Base-by-base conservation (phyloP, 2,888 invertebrate genomes). In the Cecidostiba fungosa region DNA sequence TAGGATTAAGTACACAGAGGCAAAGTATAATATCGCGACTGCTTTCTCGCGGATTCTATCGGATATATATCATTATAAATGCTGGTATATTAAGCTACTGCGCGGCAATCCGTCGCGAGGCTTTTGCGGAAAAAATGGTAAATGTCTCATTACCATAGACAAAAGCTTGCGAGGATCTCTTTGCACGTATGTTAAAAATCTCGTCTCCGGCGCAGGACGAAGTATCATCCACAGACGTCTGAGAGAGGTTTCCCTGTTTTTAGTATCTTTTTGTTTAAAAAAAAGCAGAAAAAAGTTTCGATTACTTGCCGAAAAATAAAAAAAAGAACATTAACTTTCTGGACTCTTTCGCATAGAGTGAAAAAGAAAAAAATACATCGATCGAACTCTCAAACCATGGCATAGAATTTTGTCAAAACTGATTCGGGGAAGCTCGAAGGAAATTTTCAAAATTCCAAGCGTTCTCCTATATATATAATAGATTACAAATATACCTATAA, bases 91-190 rank as follows among this genome's bases (percentile, higher is more conserved):
- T 3, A n/a, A 59, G 54, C 54, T 59, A n/a, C 23, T n/a, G 54
- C 47, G 70, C 82, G 47, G 23, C 43, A 62, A 77, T 90, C 88
- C 92, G 78, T 92, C 92, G 84, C 91, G 89, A 86, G 85, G 89
- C 90, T 90, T 90, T 92, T 92, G 92, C 88, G 87, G 89, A 89
- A 19, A 84, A 59, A 85, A 87, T 89, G 88, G 85, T 91, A 92
- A 92, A 88, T 92, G 36, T 91, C 85, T 90, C 92, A 91, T 93
- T 93, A 92, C 89, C 90, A 91, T 88, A 88, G 23, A 19, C 92
- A 93, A 93, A 92, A 89, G 89, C 89, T 87, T 88, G 91, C 66
- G 91, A 92, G 91, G 90, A 90, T 80, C 87, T 87, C 50, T 36
- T 50, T 81, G 85, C 82, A 84, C 80, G 81, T 81, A 12, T 59